Conservation (phyloP, 2,797 vertebrate species). For the Linurgus olivaceus region DNA sequence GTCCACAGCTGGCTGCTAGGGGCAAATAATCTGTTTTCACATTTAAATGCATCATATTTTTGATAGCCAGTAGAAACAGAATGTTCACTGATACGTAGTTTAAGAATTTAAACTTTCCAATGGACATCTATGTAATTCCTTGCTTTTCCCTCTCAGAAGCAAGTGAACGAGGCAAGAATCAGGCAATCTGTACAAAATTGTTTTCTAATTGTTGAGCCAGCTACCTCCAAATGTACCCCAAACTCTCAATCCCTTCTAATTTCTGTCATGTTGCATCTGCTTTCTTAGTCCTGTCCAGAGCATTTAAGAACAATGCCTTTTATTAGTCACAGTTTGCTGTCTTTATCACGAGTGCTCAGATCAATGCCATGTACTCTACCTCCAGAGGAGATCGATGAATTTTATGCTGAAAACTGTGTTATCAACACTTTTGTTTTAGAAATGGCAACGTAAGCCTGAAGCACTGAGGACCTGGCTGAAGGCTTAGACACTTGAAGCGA, state of each 20-base stretch:
- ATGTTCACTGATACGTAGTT: background rate
- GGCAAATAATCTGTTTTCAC: background rate
- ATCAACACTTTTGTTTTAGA: background rate
- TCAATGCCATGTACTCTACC: background rate
- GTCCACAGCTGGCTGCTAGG: background rate
- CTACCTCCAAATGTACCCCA: background rate
- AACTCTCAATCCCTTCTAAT: background rate
- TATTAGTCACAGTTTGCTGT: background rate
- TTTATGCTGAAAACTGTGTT: constrained; percentile 4
- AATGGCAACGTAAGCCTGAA: background rate
- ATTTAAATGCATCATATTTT: background rate
- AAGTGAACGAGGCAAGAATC: background rate
- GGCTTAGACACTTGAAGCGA: background rate
- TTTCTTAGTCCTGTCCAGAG: background rate
- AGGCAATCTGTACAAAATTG: background rate
- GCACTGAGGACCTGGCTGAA: background rate
- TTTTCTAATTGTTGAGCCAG: background rate
- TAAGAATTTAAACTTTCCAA: background rate
- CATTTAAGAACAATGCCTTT: background rate
- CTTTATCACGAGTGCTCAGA: background rate
- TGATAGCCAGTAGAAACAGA: background rate
- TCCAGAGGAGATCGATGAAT: background rate
- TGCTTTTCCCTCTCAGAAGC: background rate
- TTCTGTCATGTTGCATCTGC: background rate
- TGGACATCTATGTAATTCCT: background rate